Conservation (phyloP, 2,888 invertebrate species). For the Orthosia gracilis region DNA sequence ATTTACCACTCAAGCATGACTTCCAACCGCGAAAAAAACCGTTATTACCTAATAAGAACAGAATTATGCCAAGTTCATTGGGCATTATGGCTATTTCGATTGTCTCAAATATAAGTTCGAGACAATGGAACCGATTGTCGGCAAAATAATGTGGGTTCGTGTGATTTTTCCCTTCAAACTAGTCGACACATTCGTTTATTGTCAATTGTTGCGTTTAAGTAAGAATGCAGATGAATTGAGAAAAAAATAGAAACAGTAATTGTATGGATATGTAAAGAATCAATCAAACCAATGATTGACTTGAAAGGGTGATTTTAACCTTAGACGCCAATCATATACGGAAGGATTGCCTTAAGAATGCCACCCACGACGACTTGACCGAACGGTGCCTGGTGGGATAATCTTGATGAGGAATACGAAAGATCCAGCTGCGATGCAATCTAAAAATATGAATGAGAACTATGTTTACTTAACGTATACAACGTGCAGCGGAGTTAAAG, state of each 20-base stretch:
- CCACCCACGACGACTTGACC: not conserved
- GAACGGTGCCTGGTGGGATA: not conserved
- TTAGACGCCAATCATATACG: not conserved
- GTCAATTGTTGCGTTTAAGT: constrained; percentile 49
- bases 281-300: not conserved
- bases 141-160: constrained; percentile 59
- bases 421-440: not conserved
- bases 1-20: constrained; percentile 72
- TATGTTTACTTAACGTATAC: not conserved
- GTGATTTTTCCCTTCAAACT: constrained; percentile 56
- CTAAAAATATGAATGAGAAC: not conserved
- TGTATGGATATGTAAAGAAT: not conserved
- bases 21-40: constrained; percentile 61
- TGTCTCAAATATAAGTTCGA: constrained; percentile 56
- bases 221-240: constrained; percentile 29
- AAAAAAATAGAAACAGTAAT: not conserved
- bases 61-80: constrained; percentile 76
- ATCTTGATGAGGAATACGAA: not conserved
- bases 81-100: constrained; percentile 56
- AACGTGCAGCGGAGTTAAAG: too few species aligned
- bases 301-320: not conserved
- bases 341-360: not conserved
- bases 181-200: constrained; percentile 47
- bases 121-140: constrained; percentile 58
- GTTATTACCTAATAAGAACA: constrained; percentile 72